phyloP scores from a whole-genome alignment of 2,113 vertebrate genomes.

The Scortum barcoo region DNA sequence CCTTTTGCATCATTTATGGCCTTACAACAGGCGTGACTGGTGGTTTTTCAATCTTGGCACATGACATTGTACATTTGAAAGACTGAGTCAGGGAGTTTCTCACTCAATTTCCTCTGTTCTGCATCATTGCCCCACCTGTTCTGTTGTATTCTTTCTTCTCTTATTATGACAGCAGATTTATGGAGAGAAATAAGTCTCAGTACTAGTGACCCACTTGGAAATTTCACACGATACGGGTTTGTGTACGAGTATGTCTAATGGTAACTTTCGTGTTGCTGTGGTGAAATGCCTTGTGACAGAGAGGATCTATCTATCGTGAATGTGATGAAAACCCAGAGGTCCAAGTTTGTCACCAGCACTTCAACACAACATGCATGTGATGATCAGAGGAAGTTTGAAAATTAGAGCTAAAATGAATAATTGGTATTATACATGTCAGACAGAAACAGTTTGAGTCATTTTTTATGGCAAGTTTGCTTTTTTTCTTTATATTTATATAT shows the following conservation, averaged over 20 bases:
- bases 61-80: conserved; percentile 42
- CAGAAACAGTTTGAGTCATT: neutral
- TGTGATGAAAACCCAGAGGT: neutral
- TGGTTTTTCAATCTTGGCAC: conserved; percentile 36
- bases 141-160: conserved; percentile 29
- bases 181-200: conserved; percentile 41
- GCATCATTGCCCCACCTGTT: conserved; percentile 41
- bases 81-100: conserved; percentile 52
- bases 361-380: neutral
- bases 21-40: conserved; percentile 49
- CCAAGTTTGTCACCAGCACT: neutral
- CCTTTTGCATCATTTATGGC: conserved; percentile 66
- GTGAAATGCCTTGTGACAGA: too few relatives aligned
- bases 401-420: neutral
- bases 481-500: too few relatives aligned
- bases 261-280: too few relatives aligned
- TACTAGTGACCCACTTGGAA: conserved; percentile 27
- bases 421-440: too few relatives aligned
- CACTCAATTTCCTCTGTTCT: conserved; percentile 50
- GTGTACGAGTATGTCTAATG: too few relatives aligned
- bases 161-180: conserved; percentile 48
- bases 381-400: neutral
- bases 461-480: neutral
- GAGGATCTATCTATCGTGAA: neutral
- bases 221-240: neutral